These are phyloP conservation scores for Dolichomitus sp. DNA, from an alignment of 2,888 invertebrate genomes.

Conservation along the genomic window DNA sequence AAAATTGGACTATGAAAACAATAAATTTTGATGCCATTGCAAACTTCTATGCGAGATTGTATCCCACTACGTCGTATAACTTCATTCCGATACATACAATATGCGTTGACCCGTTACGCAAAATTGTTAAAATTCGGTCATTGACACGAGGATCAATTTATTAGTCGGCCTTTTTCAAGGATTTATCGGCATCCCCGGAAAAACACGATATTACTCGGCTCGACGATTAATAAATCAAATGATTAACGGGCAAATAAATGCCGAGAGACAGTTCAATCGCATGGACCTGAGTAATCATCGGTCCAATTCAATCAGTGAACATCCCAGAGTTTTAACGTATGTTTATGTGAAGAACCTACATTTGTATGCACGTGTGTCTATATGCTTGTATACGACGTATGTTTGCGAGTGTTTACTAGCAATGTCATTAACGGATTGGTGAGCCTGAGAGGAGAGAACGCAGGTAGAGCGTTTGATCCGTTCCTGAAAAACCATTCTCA, in stretches of 20 bases:
- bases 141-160: not conserved
- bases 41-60: not conserved
- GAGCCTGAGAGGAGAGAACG: not conserved
- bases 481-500: conserved; percentile 26
- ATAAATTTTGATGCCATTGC: not conserved
- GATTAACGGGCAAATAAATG: conserved; percentile 21
- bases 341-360: not conserved
- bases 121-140: not conserved
- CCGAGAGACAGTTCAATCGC: conserved; percentile 24
- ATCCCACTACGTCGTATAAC: not conserved
- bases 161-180: not conserved
- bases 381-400: not conserved
- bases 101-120: not conserved
- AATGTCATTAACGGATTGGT: conserved; percentile 42
- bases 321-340: not conserved
- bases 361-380: no score
- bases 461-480: conserved; percentile 3
- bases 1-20: not conserved
- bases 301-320: conserved; percentile 34
- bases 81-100: not conserved
- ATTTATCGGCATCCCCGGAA: not conserved
- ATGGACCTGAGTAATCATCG: conserved; percentile 19
- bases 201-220: not conserved
- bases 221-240: conserved; percentile 34
- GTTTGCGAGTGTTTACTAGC: conserved; percentile 17